Evolutionary conservation across 1,140 invertebrate genomes (phyloP), one percentile per base, ranked within the genome.

Genomic region (Pomacea maculata): DNA sequence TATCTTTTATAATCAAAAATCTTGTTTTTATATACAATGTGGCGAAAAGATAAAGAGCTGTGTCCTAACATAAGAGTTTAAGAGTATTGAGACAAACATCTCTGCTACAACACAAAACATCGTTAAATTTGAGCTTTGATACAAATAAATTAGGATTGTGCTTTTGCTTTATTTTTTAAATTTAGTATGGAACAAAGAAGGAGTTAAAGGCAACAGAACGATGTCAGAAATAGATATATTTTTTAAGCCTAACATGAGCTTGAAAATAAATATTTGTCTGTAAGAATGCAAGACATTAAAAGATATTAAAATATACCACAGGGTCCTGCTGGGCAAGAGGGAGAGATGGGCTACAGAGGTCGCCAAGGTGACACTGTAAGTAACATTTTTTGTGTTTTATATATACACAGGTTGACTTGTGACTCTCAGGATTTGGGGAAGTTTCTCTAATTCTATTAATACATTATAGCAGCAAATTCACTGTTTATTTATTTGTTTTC

Each of bases 311-410:
- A 14, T 74, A 14, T 54, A 29, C 9, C 3, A 4, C 75, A 84
- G 83, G 85, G 85, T 29, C 68, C 80, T 15, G 73, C 75, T 52
- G 82, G 82, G 5, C 45, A 72, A 10, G 54, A 29, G 17, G 82
- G 82, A 34, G 55, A 57, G 55, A 71, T 57, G 15, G 82, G 82
- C 63, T 61, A 71, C 54, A 73, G 55, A 81, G 82, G 82, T 73
- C 64, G 64, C 45, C 54, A 74, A 65, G 82, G 82, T 55, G 68
- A 77, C 25, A 74, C 54, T n/a, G 82, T 83, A 73, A 78, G 80
- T 79, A 63, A 75, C 5, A 57, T 21, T 0, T 25, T 21, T 65
- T 70, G 11, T 45, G 4, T 25, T 15, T 19, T 15, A 15, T 17
- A 12, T 61, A n/a, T 6, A 6, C 7, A 15, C 21, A 78, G 11